phyloP scores from a whole-genome alignment of 2,888 invertebrate genomes.

The Scaeva pyrastri region DNA sequence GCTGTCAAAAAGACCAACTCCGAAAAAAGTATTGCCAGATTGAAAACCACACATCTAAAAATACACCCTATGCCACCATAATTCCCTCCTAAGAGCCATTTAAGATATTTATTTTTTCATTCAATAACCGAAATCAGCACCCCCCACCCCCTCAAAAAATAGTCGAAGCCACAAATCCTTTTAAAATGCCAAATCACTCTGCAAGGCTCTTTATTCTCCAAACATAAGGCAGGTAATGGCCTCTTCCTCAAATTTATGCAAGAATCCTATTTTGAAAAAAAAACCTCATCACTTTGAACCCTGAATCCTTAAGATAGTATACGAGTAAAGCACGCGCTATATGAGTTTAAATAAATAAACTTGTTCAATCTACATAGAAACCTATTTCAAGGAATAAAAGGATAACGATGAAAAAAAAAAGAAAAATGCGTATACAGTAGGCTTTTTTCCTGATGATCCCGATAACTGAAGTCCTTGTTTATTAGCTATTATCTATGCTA shows the following conservation, averaged over 20 bases:
- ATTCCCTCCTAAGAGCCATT: too few relatives aligned
- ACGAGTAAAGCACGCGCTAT: slow-evolving; percentile 19
- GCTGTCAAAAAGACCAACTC: too few relatives aligned
- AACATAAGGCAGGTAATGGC: not conserved
- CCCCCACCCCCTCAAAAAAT: too few relatives aligned
- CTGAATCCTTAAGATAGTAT: slow-evolving; percentile 12
- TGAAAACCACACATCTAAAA: too few relatives aligned
- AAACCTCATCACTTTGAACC: slow-evolving; percentile 8
- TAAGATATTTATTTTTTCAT: too few relatives aligned
- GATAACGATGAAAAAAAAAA: not conserved
- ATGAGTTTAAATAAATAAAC: not conserved
- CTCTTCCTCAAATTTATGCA: not conserved
- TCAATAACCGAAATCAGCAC: too few relatives aligned
- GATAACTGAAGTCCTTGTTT: slow-evolving; percentile 22
- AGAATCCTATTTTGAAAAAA: not conserved
- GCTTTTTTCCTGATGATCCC: not conserved
- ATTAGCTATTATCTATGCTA: slow-evolving; percentile 33
- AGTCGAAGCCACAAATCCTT: slow-evolving; percentile 16
- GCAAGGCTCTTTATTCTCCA: not conserved
- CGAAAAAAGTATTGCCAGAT: too few relatives aligned
- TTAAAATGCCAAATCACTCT: not conserved
- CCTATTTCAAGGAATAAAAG: not conserved
- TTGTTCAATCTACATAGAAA: not conserved
- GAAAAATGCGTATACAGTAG: slow-evolving; percentile 2
- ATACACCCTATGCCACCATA: too few relatives aligned